A percentile compares a stretch with the other conserved stretches of the same genome.
Evolutionary conservation across 35 echinoderm and acorn worm genomes (phyloP).

Genomic region (Lytechinus variegatus): DNA sequence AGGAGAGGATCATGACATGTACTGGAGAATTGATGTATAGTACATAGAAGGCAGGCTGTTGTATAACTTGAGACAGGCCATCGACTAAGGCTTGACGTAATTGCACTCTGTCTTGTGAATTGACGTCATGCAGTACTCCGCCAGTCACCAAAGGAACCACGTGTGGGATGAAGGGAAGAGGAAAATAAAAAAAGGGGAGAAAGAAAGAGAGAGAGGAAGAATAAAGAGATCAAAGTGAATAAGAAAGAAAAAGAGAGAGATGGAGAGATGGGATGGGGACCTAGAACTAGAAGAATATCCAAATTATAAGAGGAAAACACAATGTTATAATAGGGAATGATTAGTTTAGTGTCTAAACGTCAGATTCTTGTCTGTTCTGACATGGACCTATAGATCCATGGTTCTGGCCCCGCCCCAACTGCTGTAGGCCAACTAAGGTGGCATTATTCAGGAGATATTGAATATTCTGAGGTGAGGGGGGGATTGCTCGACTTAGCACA

Average conservation of each 20-base stretch:
- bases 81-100: not conserved
- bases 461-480: too few relatives aligned
- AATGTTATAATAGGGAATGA: too few relatives aligned
- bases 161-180: not conserved
- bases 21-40: conserved; percentile 18
- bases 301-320: too few relatives aligned
- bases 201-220: not conserved
- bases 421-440: too few relatives aligned
- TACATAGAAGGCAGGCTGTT: not conserved
- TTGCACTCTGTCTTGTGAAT: conserved; percentile 27
- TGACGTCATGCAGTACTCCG: conserved; percentile 8
- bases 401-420: too few relatives aligned
- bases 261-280: not conserved
- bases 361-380: too few relatives aligned
- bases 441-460: too few relatives aligned
- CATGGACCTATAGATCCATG: too few relatives aligned
- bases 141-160: not conserved
- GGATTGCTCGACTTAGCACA: too few relatives aligned
- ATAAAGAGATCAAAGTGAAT: not conserved
- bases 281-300: too few relatives aligned
- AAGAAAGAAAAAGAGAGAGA: not conserved
- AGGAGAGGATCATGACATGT: not conserved
- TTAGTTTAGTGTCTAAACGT: too few relatives aligned
- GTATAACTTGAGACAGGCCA: not conserved
- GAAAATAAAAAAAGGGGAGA: not conserved